Evolutionary conservation across 2,888 invertebrate genomes (phyloP).

Genomic region (Parnassius orleans): DNA sequence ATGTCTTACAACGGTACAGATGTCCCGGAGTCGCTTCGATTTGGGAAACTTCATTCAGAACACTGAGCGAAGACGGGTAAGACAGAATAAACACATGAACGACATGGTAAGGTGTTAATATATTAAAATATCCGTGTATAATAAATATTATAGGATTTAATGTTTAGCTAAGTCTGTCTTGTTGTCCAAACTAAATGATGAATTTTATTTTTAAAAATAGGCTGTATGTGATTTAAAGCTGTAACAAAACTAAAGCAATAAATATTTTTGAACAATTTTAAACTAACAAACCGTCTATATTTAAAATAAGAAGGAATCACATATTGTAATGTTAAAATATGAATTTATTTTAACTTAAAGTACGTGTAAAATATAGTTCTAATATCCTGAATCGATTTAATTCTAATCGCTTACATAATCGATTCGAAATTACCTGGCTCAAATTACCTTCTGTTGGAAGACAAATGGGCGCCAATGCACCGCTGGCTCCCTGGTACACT

Average conservation of each 20-base stretch:
- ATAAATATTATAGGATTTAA: no score
- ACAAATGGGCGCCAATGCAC: constrained; percentile 48
- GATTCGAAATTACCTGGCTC: constrained; percentile 33
- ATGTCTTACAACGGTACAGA: constrained; percentile 27
- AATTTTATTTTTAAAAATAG: no score
- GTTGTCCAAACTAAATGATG: no score
- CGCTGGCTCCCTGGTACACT: constrained; percentile 25
- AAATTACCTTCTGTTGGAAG: constrained; percentile 47
- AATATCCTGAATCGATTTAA: constrained; percentile 8
- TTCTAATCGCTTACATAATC: constrained; percentile 26
- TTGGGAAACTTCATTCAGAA: constrained; percentile 10
- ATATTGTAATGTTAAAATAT: no score
- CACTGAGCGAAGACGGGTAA: background rate
- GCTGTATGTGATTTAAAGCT: no score
- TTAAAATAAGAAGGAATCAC: no score
- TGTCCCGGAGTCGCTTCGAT: constrained; percentile 26
- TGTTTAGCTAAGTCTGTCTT: no score
- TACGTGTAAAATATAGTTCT: background rate
- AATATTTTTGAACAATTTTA: no score
- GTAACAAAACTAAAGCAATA: no score
- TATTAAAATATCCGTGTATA: no score
- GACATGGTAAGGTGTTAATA: no score
- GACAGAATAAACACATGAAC: background rate
- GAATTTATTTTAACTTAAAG: background rate
- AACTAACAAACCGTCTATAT: no score